phyloP scores from a whole-genome alignment of 2,888 invertebrate species.

The Gerris lacustris region DNA sequence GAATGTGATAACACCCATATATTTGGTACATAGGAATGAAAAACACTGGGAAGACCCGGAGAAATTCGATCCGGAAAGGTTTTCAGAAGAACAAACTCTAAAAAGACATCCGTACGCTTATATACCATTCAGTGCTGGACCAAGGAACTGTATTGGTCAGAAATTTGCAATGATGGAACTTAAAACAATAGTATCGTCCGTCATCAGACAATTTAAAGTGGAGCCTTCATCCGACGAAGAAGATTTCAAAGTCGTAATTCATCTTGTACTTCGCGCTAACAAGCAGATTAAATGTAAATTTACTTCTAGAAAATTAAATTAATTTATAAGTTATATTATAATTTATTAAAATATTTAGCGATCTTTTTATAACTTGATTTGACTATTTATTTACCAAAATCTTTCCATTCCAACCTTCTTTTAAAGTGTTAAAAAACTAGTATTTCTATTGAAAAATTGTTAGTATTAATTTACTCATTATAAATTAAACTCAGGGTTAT shows the following conservation, averaged over 20 bases:
- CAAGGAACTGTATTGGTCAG: conserved; percentile 7
- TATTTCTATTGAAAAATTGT: too few relatives aligned
- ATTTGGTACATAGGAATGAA: background rate
- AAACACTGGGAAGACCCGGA: background rate
- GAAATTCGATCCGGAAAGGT: background rate
- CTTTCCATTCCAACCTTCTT: too few relatives aligned
- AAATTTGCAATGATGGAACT: conserved; percentile 16
- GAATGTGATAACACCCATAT: background rate
- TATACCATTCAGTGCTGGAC: background rate
- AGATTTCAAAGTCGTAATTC: conserved; percentile 9
- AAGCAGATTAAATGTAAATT: conserved; percentile 5
- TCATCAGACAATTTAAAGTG: conserved; percentile 12
- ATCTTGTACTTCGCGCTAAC: conserved; percentile 9
- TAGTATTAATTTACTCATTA: too few relatives aligned
- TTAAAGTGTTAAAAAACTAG: too few relatives aligned
- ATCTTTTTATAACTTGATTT: too few relatives aligned
- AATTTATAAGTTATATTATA: too few relatives aligned
- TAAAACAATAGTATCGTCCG: conserved; percentile 14
- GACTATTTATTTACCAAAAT: too few relatives aligned
- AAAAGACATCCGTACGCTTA: background rate
- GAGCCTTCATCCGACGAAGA: background rate
- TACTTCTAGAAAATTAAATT: too few relatives aligned
- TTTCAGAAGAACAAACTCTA: background rate
- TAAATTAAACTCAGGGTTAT: too few relatives aligned
- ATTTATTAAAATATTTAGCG: too few relatives aligned